These are phyloP conservation scores for Scolanthus callimorphus DNA, from an alignment of 92 coral and sea anemone genomes.

Conservation along the genomic window DNA sequence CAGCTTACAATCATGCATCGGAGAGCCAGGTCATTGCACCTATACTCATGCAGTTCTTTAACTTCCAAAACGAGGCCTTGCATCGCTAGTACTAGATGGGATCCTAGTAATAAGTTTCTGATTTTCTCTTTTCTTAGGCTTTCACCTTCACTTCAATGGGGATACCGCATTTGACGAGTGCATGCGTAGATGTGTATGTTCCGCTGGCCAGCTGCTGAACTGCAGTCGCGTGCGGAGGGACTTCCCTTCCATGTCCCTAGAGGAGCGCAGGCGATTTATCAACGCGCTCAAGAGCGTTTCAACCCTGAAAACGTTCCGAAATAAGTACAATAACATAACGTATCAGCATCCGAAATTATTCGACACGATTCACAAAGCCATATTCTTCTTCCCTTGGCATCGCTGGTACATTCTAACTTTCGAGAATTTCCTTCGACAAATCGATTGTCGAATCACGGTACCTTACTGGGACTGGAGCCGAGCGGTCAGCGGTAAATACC, in stretches of 20 bases:
- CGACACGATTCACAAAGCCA: constrained; percentile 13
- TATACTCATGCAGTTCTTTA: too few species aligned
- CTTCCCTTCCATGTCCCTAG: constrained; percentile 31
- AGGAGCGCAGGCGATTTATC: constrained; percentile 34
- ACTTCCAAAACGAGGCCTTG: too few species aligned
- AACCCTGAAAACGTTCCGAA: constrained; percentile 10
- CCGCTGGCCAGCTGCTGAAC: constrained; percentile 14
- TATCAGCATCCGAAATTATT: background rate
- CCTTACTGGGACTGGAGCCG: constrained; percentile 82
- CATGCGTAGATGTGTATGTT: constrained; percentile 43
- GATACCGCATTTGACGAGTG: constrained; percentile 44
- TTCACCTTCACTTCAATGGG: constrained; percentile 15
- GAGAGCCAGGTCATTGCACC: too few species aligned
- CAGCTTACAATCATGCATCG: too few species aligned
- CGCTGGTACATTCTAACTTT: constrained; percentile 49
- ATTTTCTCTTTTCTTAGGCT: constrained; percentile 1
- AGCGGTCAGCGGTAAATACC: constrained; percentile 63
- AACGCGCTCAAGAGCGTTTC: constrained; percentile 28
- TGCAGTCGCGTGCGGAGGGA: constrained; percentile 54
- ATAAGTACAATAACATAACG: constrained; percentile 12
- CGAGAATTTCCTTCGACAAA: constrained; percentile 50
- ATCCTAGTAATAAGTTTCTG: too few species aligned
- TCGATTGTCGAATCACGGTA: constrained; percentile 58
- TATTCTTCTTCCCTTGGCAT: constrained; percentile 72
- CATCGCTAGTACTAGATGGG: background rate